Conservation (phyloP, 2,113 vertebrate genomes). For the Laterallus jamaicensis region DNA sequence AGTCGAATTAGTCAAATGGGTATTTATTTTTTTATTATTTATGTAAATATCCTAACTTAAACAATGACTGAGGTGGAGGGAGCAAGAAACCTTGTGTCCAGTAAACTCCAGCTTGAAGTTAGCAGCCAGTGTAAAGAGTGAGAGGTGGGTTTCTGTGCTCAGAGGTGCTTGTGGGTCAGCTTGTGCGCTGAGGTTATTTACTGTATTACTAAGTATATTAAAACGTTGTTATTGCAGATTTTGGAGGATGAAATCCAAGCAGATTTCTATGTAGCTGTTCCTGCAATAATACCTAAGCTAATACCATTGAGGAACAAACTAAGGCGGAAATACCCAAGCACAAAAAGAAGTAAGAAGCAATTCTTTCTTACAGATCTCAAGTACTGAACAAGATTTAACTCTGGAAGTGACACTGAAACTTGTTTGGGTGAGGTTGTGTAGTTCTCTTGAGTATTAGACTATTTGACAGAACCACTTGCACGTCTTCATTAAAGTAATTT, state of each 20-base stretch:
- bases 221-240: slow-evolving; percentile 73
- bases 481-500: background rate
- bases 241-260: slow-evolving; percentile 85
- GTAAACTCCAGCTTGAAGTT: background rate
- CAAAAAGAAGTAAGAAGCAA: slow-evolving; percentile 75
- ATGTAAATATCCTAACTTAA: rapidly evolving
- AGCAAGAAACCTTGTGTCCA: background rate
- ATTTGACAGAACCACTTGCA: background rate
- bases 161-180: rapidly evolving
- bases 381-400: background rate
- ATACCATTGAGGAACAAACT: slow-evolving; percentile 84
- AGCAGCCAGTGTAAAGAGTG: background rate
- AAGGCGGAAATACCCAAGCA: slow-evolving; percentile 86
- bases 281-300: slow-evolving; percentile 83
- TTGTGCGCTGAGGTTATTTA: background rate
- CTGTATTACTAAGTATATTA: background rate
- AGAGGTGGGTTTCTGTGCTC: background rate
- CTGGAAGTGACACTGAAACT: background rate
- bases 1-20: slow-evolving; percentile 84
- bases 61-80: too few relatives aligned
- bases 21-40: slow-evolving; percentile 14
- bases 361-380: background rate
- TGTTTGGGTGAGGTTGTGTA: background rate
- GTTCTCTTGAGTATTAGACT: rapidly evolving
- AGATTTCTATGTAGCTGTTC: slow-evolving; percentile 90